A percentile compares a stretch with the other conserved stretches of the same genome.
Conservation (phyloP, 2,797 vertebrate genomes). For the Microctenopoma lineatum region DNA sequence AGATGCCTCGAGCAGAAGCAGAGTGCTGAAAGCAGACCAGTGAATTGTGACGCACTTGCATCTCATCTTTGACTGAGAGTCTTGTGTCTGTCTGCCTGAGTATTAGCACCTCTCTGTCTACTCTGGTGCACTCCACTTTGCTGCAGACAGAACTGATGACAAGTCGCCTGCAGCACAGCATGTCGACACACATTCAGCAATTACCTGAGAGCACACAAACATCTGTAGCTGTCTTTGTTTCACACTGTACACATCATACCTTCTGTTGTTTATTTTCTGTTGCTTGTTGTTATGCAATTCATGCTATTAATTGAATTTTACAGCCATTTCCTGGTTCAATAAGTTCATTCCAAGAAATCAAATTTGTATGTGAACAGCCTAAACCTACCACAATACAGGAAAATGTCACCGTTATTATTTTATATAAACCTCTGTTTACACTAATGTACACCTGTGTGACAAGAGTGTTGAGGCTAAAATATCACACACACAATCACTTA, state of each 20-base stretch:
- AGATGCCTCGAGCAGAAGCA: slow-evolving; percentile 60
- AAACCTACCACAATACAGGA: no score
- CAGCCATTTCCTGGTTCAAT: no score
- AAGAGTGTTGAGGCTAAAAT: no score
- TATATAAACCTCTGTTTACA: no score
- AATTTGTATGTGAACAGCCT: no score
- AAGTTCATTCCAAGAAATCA: no score
- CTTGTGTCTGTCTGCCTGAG: slow-evolving; percentile 59
- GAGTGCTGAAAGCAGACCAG: slow-evolving; percentile 67
- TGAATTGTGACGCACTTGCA: slow-evolving; percentile 68
- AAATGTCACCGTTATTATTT: no score
- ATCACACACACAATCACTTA: no score
- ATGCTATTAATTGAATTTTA: no score
- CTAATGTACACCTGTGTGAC: no score
- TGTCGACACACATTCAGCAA: slow-evolving; percentile 54
- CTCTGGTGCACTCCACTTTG: slow-evolving; percentile 48
- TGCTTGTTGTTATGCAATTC: no score
- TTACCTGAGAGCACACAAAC: slow-evolving; percentile 34
- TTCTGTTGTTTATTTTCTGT: not conserved
- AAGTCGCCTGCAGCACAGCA: slow-evolving; percentile 62
- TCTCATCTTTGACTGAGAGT: slow-evolving; percentile 60
- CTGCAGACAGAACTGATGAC: slow-evolving; percentile 63
- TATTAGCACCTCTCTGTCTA: slow-evolving; percentile 55
- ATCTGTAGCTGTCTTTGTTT: slow-evolving; percentile 28
- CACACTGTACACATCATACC: rapidly evolving